Base-by-base conservation (phyloP, 2,797 vertebrate genomes). In the Poecile montanus region DNA sequence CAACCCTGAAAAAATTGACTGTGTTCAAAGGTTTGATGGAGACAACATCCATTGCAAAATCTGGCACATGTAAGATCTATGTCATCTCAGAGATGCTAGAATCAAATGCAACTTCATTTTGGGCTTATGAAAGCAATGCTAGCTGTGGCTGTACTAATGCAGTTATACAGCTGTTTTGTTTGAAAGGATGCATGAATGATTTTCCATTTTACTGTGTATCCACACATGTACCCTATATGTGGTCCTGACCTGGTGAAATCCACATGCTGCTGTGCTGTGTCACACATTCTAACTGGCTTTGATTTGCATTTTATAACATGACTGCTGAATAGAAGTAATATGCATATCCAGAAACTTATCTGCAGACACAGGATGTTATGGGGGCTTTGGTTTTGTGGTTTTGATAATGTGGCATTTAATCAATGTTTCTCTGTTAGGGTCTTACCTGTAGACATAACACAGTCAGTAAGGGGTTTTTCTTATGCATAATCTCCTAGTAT, bases 191-290 rank as follows among this genome's bases (percentile, higher is more conserved):
- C 10, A 40, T 70, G 11, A 62, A 58, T 27, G 16, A 68, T 65
- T 75, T 84, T 78, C 21, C 15, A 30, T 65, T 84, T 63, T 87
- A 15, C 32, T 73, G 7, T n/a, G 27, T 50, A 32, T 36, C 73
- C 40, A 12, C 0, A 0, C 14, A 56, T 5, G 3, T 58, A 48
- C 70, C 54, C 12, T 50, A 18, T 6, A 0, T 62, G 17, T 67
- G 21, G 17, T 81, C 29, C 45, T 61, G n/a, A 44, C 16, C 13
- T 66, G 8, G 21, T 58, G 73, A 75, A 87, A 68, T 26, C 34
- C 27, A 72, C 27, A 7, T 7, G 17, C 16, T 84, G 19, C 38
- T 89, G 11, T 62, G n/a, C 21, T 65, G 27, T 70, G 44, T 58
- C 38, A 53, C 7, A 27, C 42, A 17, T 32, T 57, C 38, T 70